Evolutionary conservation across 2,797 vertebrate species (phyloP), one percentile per base, ranked within the genome.

Genomic region (Enteromius paludinosus): DNA sequence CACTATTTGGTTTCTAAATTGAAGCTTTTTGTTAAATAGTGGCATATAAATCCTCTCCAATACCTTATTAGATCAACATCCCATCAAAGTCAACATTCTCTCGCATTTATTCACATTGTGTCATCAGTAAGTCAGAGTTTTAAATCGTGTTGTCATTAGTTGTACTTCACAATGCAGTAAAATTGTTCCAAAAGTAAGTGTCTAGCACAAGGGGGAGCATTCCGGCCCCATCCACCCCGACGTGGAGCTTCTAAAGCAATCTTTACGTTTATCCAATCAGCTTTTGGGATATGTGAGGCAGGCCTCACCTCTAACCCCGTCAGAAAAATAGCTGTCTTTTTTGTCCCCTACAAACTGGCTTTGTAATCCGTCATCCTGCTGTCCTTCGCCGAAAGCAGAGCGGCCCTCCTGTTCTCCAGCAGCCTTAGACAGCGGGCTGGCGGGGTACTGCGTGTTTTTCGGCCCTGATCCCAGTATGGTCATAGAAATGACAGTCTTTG

Each of bases 1-100:
- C 94, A 95, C 94, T 95, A 95, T 95, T 95, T 96, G 94, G 94
- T 95, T 95, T 94, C 94, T 95, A 95, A 93, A 93, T 95, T 94
- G 93, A 95, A 95, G 94, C 93, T 94, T 92, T 90, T 91, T 91
- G 94, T 94, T 96, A 95, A 95, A 95, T 95, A 95, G 94, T 94
- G 92, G 91, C 92, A 93, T 91, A 91, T 90, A 90, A 91, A 91
- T 90, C 85, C 89, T 91, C 90, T 91, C 90, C 88, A 90, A 83
- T 91, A 92, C 90, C 93, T 91, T 88, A 90, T 92, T 88, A 93
- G 92, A 91, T 94, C 92, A 93, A 91, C 91, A 93, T 92, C 90
- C 91, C 92, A 90, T 88, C 66, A 88, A 83, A 91, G 90, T 93
- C 88, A 89, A 84, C 86, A 79, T 88, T 84, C 81, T 90, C 91